Percentiles rank a stretch among this genome's conserved stretches.
phyloP scores from a whole-genome alignment of 1,140 invertebrate genomes.

The Drosophila saltans region DNA sequence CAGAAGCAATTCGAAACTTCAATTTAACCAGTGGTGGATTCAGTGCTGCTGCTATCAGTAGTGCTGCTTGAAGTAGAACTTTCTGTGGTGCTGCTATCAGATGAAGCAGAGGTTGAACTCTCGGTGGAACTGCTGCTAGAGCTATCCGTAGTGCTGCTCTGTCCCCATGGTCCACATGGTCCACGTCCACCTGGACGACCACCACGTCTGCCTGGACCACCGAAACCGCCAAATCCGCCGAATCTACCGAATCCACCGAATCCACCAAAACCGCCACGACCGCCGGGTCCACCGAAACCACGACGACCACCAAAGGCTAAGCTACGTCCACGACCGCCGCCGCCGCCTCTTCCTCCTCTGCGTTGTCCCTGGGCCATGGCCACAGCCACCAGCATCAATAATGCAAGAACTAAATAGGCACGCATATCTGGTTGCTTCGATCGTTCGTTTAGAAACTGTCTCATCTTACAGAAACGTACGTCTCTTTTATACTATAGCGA shows the following conservation, averaged over 20 bases:
- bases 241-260: not conserved
- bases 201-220: not conserved
- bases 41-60: conserved; percentile 10
- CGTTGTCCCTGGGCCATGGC: conserved; percentile 40
- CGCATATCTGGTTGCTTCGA: conserved; percentile 41
- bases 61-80: conserved; percentile 8
- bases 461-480: not conserved
- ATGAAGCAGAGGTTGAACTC: conserved; percentile 1
- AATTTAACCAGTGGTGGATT: not conserved
- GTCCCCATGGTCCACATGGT: conserved; percentile 19
- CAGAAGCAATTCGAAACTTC: too few relatives aligned
- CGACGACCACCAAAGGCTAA: not conserved
- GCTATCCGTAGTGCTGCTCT: not conserved
- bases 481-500: conserved; percentile 46
- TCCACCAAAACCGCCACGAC: conserved; percentile 1
- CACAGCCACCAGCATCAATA: conserved; percentile 48
- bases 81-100: conserved; percentile 14
- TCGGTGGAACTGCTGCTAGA: conserved; percentile 10
- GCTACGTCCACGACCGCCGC: conserved; percentile 16
- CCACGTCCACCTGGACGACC: not conserved
- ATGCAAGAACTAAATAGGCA: conserved; percentile 32
- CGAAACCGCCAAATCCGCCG: conserved; percentile 2
- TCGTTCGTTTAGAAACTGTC: conserved; percentile 25
- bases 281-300: not conserved
- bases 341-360: conserved; percentile 23